These are phyloP conservation scores for Pentalonia nigronervosa DNA, from an alignment of 1,140 invertebrate genomes.

Conservation along the genomic window DNA sequence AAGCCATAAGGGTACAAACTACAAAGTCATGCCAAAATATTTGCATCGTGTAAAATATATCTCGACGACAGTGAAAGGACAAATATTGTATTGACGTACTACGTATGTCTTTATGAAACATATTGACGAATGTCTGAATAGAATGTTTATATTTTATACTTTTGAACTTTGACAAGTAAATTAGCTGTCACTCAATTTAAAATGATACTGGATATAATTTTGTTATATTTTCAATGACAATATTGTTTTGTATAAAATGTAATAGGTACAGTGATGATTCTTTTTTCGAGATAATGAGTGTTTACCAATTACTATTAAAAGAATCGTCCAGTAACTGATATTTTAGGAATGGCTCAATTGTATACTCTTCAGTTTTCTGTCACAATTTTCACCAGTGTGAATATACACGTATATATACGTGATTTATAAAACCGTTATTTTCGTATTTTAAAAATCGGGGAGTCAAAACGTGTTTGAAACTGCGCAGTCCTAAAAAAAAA, in stretches of 20 bases:
- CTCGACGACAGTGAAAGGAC: neutral
- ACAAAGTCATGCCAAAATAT: constrained; percentile 17
- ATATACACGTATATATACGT: neutral
- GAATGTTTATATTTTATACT: neutral
- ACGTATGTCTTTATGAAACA: neutral
- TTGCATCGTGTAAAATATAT: neutral
- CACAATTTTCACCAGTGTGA: neutral
- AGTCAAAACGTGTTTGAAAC: neutral
- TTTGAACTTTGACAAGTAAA: neutral
- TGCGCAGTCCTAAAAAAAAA: neutral
- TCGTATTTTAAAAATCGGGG: neutral
- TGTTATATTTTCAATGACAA: neutral
- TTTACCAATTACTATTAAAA: neutral
- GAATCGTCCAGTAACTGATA: neutral
- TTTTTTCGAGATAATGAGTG: neutral
- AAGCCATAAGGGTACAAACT: neutral
- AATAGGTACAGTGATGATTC: neutral
- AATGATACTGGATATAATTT: neutral
- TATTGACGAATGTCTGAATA: neutral
- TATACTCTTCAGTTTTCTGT: neutral
- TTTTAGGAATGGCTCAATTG: neutral
- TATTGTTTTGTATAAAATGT: neutral
- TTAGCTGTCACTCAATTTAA: neutral
- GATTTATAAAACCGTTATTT: neutral
- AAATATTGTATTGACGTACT: neutral